Evolutionary conservation across 2,797 vertebrate genomes (phyloP), one percentile per base, ranked within the genome.

Genomic region (Squalus acanthias): DNA sequence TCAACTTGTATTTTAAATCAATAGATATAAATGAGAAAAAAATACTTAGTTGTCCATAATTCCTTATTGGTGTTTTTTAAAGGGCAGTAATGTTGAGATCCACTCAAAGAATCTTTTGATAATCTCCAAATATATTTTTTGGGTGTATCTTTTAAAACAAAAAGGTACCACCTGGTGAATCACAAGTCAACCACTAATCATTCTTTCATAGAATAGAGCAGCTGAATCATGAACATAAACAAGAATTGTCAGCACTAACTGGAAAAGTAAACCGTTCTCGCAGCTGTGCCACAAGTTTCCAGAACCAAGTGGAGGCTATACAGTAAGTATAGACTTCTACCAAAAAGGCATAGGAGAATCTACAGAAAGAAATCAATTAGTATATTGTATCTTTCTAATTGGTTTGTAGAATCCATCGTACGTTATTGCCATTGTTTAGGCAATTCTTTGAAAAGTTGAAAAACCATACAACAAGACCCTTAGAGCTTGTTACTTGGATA

Each of bases 171-270:
- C 13, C 15, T 15, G 22, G 1, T 74, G 94, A 67, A 95, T 53
- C 39, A 26, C 22, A 95, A 9, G 93, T 46, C 74, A 74, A 53
- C 69, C 24, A 57, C 46, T 76, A 60, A 76, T 46, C 69, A 50
- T 76, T 76, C 29, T 57, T 95, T 57, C 46, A 95, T 46, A 98
- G 98, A 96, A 96, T 97, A 87, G 97, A 98, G 76, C 97, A 97
- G 85, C 96, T 98, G 0, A 96, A 98, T 97, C 97, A 97, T 96
- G 97, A 97, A 96, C 97, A 98, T 96, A 97, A 98, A 97, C 98
- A 98, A 96, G 97, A 99, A 98, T 96, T 98, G 98, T 98, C 98
- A 97, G 97, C 97, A 97, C 97, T 98, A 97, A 97, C 97, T 0
- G 97, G 96, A 74, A 98, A 98, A 97, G 96, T 98, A 13, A 97